Percentiles rank a stretch among this genome's conserved stretches.
These are phyloP conservation scores for Channa argus DNA, from an alignment of 2,113 vertebrate species.

Conservation along the genomic window DNA sequence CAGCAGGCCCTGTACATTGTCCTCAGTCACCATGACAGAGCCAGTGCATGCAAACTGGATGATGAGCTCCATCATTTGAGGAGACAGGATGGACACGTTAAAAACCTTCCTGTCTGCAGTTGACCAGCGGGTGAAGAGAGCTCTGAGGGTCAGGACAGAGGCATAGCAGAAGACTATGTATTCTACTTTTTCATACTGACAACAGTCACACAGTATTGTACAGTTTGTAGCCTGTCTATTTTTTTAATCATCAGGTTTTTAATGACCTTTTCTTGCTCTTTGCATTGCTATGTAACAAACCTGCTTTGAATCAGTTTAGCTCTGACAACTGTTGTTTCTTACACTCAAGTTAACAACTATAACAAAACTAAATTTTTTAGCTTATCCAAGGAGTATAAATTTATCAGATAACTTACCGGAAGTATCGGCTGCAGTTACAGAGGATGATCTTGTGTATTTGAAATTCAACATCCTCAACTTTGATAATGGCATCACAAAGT, in stretches of 20 bases:
- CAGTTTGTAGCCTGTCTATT: no score
- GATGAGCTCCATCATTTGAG: constrained; percentile 48
- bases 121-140: constrained; percentile 21
- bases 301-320: not conserved
- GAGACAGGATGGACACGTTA: not conserved
- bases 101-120: not conserved
- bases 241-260: no score
- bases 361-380: not conserved
- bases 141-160: constrained; percentile 16
- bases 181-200: not conserved
- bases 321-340: not conserved
- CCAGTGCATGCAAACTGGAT: constrained; percentile 55
- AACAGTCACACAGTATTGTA: not conserved
- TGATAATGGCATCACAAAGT: constrained; percentile 46
- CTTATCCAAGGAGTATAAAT: not conserved
- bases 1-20: constrained; percentile 82
- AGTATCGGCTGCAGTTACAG: constrained; percentile 22
- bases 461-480: constrained; percentile 23
- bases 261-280: no score
- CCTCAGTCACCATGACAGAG: constrained; percentile 64
- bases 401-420: constrained; percentile 40
- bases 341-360: not conserved
- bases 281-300: not conserved
- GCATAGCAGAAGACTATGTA: not conserved
- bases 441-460: constrained; percentile 45